These are phyloP conservation scores for Mystacornis crossleyi DNA, from an alignment of 2,113 vertebrate species.

Conservation along the genomic window DNA sequence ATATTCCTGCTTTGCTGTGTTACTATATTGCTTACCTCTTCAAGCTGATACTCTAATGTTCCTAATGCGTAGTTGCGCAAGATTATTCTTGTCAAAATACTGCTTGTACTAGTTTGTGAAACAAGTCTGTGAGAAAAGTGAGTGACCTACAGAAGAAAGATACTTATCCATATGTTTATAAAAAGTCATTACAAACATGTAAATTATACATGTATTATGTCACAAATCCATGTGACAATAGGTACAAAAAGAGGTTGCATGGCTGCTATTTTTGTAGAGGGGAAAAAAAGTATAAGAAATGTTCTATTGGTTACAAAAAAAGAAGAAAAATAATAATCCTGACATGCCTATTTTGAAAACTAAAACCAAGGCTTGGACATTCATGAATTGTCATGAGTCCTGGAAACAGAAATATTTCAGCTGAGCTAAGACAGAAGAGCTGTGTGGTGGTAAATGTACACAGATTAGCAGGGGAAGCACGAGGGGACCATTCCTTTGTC, in stretches of 20 bases:
- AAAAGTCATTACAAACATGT: background rate
- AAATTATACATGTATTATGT: background rate
- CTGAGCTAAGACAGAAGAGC: background rate
- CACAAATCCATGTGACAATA: background rate
- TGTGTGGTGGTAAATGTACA: background rate
- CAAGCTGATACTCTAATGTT: background rate
- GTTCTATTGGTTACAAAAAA: background rate
- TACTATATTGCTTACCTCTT: background rate
- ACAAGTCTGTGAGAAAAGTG: background rate
- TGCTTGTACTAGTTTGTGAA: background rate
- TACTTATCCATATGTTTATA: background rate
- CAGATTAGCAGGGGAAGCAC: background rate
- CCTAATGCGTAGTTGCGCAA: background rate
- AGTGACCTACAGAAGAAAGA: background rate
- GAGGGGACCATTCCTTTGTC: background rate
- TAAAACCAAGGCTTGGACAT: background rate
- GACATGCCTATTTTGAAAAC: background rate
- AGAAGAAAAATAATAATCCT: background rate
- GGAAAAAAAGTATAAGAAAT: background rate
- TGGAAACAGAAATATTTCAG: background rate
- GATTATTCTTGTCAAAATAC: background rate
- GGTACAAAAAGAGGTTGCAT: background rate
- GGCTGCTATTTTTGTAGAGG: background rate
- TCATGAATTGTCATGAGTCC: background rate
- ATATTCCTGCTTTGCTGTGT: background rate